These are phyloP conservation scores for Mastomys natalensis DNA, from an alignment of 2,113 vertebrate genomes.

Conservation along the genomic window DNA sequence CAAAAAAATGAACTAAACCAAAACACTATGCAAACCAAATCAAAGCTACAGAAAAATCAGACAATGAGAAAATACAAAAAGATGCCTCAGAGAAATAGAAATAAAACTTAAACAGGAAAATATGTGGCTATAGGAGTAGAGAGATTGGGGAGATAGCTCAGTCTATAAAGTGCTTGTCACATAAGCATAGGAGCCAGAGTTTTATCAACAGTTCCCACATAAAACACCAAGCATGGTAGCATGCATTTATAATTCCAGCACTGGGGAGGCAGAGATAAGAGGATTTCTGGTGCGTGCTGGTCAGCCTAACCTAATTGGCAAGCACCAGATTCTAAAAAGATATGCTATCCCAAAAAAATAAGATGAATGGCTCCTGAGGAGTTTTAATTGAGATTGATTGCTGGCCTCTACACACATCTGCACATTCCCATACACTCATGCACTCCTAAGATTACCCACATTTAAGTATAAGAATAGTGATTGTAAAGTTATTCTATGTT, in stretches of 20 bases:
- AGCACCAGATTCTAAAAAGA: neutral
- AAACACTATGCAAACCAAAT: neutral
- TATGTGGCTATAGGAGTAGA: neutral
- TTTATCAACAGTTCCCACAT: too few relatives aligned
- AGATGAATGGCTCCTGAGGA: neutral
- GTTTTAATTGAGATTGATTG: neutral
- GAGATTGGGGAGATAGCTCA: too few relatives aligned
- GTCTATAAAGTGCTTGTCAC: too few relatives aligned
- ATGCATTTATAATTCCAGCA: neutral
- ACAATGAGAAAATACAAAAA: neutral
- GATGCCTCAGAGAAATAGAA: neutral
- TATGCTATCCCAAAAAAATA: neutral
- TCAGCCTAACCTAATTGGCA: neutral
- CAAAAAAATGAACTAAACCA: neutral
- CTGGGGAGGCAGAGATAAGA: neutral
- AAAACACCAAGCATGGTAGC: neutral
- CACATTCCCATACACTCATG: neutral
- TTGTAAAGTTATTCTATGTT: neutral
- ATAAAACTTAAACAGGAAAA: neutral
- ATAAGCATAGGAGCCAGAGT: neutral
- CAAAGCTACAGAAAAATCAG: neutral
- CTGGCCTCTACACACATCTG: neutral
- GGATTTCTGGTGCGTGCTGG: neutral
- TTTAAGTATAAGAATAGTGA: neutral
- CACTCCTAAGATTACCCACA: too few relatives aligned